Base-by-base conservation (phyloP, 2,113 vertebrate species). In the Psettodes erumei region DNA sequence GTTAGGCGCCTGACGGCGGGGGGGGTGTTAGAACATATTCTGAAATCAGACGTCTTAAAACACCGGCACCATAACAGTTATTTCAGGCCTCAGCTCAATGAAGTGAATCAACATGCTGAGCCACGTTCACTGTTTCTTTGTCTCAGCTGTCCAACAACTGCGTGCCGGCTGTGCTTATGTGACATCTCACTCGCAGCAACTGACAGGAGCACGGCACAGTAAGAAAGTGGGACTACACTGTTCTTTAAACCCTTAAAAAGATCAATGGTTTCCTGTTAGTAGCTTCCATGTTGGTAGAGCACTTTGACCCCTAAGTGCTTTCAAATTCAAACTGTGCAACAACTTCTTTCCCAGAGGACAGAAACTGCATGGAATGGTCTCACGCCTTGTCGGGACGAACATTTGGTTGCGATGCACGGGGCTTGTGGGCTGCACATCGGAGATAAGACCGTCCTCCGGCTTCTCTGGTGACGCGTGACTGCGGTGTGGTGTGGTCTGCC, bases 371-470 rank as follows among this genome's bases (percentile, higher is more conserved):
- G 12, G 60, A 37, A 66, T 27, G 11, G 5, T 28, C 68, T 47
- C 12, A 13, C 42, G 25, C 54, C 28, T 33, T 74, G 38, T 40
- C 30, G 18, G 48, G n/a, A 79, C 37, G 82, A 77, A 71, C 53
- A 61, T 56, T 79, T 60, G 47, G 27, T 61, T 85, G 61, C 79
- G 63, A 67, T 30, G 50, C 10, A 10, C 8, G 37, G 45, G 59
- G 56, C 8, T 33, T 19, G 32, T 51, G 75, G 32, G 54, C 50
- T 42, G 50, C 6, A 8, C 27, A 59, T 50, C 47, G 25, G 58
- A 62, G 74, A 82, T 71, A 63, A 79, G 50, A 10, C 33, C 63
- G 1, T 51, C 82, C 79, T 54, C 71, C 78, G 1, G 12, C 55
- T 30, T 71, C 71, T 56, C 47, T 66, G 59, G 18, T 37, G 38